These are phyloP conservation scores for Pseudopleuronectes americanus DNA, from an alignment of 2,797 vertebrate species.

Conservation along the genomic window DNA sequence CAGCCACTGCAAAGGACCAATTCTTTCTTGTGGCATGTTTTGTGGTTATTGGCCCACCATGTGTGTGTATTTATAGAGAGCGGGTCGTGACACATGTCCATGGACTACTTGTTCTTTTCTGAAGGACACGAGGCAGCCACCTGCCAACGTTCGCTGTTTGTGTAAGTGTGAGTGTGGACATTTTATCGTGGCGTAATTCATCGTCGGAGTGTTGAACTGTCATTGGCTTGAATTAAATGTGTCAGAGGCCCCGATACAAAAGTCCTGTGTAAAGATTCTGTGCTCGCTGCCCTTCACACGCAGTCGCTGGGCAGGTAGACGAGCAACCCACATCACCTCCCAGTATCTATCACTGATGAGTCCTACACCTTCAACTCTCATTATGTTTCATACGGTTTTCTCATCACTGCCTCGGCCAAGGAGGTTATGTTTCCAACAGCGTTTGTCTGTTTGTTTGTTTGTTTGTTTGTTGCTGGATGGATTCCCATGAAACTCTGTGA, in stretches of 20 bases:
- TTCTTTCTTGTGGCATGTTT: slow-evolving; percentile 81
- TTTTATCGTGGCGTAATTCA: slow-evolving; percentile 54
- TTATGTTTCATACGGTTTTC: no score
- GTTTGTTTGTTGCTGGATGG: not conserved
- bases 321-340: no score
- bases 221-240: slow-evolving; percentile 45
- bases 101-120: slow-evolving; percentile 73
- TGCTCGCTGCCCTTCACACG: not conserved
- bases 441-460: no score
- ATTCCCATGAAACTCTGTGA: not conserved
- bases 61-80: slow-evolving; percentile 80
- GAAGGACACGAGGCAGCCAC: slow-evolving; percentile 57
- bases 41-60: slow-evolving; percentile 75
- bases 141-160: slow-evolving; percentile 55
- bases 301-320: not conserved
- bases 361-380: no score
- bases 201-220: slow-evolving; percentile 44
- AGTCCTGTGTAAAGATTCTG: slow-evolving; percentile 26
- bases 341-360: no score
- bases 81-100: slow-evolving; percentile 75
- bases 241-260: slow-evolving; percentile 32
- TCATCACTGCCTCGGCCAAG: no score
- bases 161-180: slow-evolving; percentile 33
- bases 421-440: no score
- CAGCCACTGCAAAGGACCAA: slow-evolving; percentile 64